Conservation (phyloP, 2,797 vertebrate species). For the Acanthopagrus latus region DNA sequence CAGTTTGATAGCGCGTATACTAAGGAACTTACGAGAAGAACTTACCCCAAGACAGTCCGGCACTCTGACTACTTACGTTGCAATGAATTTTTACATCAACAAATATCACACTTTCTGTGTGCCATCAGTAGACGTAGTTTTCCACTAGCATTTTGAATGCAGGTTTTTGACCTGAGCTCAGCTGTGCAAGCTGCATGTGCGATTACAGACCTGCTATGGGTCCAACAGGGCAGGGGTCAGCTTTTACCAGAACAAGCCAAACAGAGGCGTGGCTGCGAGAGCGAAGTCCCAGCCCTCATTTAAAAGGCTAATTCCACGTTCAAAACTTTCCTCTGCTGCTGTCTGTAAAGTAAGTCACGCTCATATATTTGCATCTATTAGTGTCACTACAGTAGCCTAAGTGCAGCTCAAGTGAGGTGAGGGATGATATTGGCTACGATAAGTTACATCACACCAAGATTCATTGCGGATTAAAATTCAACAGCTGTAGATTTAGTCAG, state of each 20-base stretch:
- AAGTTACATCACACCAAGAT: constrained; percentile 41
- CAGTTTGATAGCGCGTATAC: neutral
- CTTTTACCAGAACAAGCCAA: neutral
- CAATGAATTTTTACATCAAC: neutral
- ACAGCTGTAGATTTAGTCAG: constrained; percentile 32
- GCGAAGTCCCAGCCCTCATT: constrained; percentile 5
- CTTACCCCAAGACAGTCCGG: neutral
- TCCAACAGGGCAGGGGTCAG: neutral
- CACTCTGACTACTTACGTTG: too few relatives aligned
- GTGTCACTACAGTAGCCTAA: constrained; percentile 27
- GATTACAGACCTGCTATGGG: too few relatives aligned
- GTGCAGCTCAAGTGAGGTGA: constrained; percentile 37
- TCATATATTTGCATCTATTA: constrained; percentile 53
- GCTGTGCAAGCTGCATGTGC: neutral
- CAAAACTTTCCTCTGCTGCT: constrained; percentile 22
- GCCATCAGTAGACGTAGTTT: neutral
- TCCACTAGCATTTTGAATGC: neutral
- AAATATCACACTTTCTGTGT: neutral
- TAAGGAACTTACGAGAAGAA: neutral
- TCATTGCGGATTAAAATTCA: constrained; percentile 50
- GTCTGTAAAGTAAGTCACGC: constrained; percentile 20
- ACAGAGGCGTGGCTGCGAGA: neutral
- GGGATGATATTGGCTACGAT: constrained; percentile 45
- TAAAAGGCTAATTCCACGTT: constrained; percentile 28
- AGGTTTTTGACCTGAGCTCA: neutral